phyloP scores from a whole-genome alignment of 2,888 invertebrate genomes.

The Leptogaster cylindrica region DNA sequence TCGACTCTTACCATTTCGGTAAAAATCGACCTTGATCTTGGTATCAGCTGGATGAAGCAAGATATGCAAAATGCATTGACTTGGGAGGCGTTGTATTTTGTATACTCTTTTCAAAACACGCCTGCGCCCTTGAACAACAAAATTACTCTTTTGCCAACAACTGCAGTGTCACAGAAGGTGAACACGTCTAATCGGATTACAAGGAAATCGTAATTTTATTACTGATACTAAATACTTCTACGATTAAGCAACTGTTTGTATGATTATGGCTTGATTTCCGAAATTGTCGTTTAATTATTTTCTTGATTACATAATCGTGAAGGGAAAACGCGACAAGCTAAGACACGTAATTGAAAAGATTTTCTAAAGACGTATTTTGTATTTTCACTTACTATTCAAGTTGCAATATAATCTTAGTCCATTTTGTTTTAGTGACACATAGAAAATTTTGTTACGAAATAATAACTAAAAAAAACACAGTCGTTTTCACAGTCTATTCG shows the following conservation, averaged over 20 bases:
- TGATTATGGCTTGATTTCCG: too few relatives aligned
- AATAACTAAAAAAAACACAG: conserved; percentile 22
- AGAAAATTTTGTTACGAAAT: background rate
- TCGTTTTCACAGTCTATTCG: conserved; percentile 15
- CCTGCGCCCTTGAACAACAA: background rate
- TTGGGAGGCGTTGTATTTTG: too few relatives aligned
- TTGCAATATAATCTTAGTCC: too few relatives aligned
- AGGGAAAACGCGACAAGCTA: too few relatives aligned
- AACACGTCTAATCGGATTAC: background rate
- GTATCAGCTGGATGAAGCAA: conserved; percentile 10
- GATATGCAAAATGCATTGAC: background rate
- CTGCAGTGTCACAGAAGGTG: background rate
- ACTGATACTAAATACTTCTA: too few relatives aligned
- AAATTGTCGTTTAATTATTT: too few relatives aligned
- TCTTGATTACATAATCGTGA: too few relatives aligned
- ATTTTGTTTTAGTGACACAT: background rate
- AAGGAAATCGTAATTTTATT: too few relatives aligned
- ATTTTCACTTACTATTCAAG: conserved; percentile 13
- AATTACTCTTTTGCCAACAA: background rate
- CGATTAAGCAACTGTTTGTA: too few relatives aligned
- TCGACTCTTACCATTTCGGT: conserved; percentile 1
- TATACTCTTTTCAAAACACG: too few relatives aligned
- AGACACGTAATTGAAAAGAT: background rate
- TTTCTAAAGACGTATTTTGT: too few relatives aligned
- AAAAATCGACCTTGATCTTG: conserved; percentile 24